Evolutionary conservation across 2,888 invertebrate genomes (phyloP).

Genomic region (Sphinx pinastri): DNA sequence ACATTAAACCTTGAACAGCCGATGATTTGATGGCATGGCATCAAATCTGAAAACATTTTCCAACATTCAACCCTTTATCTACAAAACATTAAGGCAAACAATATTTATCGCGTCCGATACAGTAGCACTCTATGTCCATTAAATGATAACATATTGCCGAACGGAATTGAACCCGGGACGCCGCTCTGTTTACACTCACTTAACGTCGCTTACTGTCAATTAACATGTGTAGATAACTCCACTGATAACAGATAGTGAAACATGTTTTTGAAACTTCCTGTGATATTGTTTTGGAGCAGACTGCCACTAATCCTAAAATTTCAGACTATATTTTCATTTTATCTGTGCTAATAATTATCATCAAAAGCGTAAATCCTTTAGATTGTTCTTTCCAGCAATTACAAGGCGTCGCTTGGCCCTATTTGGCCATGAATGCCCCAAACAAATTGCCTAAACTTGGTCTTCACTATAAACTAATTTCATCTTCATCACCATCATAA

Average conservation of each 20-base stretch:
- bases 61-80: conserved; percentile 30
- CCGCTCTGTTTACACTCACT: conserved; percentile 37
- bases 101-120: conserved; percentile 29
- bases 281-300: conserved; percentile 12
- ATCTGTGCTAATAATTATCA: too few relatives aligned
- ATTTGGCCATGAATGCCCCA: too few relatives aligned
- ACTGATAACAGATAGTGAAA: conserved; percentile 28
- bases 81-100: conserved; percentile 35
- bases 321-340: too few relatives aligned
- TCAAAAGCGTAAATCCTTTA: too few relatives aligned
- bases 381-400: too few relatives aligned
- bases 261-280: conserved; percentile 8
- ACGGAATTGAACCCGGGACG: conserved; percentile 20
- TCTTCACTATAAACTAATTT: too few relatives aligned
- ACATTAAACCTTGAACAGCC: neutral
- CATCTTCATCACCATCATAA: too few relatives aligned
- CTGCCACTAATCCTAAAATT: neutral
- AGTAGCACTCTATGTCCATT: conserved; percentile 35
- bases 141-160: conserved; percentile 32
- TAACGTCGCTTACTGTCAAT: conserved; percentile 46
- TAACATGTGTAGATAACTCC: conserved; percentile 33
- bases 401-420: too few relatives aligned
- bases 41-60: conserved; percentile 17
- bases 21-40: neutral
- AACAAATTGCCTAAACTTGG: too few relatives aligned